Conservation (phyloP, 2,113 vertebrate species). For the Chaetops frenatus region DNA sequence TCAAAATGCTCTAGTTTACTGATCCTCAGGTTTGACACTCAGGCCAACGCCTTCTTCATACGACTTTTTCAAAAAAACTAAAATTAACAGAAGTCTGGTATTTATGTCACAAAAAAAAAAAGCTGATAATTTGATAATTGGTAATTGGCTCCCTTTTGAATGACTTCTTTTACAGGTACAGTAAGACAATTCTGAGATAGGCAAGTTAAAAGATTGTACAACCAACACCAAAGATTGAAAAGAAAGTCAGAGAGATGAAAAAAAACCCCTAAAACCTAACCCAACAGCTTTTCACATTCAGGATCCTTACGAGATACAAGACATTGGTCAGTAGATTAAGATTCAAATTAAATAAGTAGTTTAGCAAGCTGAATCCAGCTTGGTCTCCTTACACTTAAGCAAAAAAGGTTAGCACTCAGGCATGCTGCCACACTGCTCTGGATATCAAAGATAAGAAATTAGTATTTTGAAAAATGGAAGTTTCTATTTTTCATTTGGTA, state of each 20-base stretch:
- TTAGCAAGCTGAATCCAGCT: neutral
- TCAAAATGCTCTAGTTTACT: neutral
- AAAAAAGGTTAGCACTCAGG: neutral
- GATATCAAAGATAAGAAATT: neutral
- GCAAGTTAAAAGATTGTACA: neutral
- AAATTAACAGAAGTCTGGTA: neutral
- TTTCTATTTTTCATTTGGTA: neutral
- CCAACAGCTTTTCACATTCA: neutral
- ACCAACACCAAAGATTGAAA: neutral
- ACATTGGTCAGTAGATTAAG: neutral
- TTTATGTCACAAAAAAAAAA: neutral
- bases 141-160: neutral
- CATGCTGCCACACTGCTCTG: neutral
- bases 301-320: neutral
- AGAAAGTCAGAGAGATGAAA: neutral
- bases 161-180: neutral
- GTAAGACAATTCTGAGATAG: neutral
- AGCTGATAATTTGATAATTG: too few species aligned
- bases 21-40: neutral
- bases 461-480: neutral
- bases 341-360: neutral
- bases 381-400: neutral
- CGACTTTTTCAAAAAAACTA: neutral
- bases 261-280: accelerated
- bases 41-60: neutral